These are phyloP conservation scores for Lethrus apterus DNA, from an alignment of 1,140 invertebrate species.

Conservation along the genomic window DNA sequence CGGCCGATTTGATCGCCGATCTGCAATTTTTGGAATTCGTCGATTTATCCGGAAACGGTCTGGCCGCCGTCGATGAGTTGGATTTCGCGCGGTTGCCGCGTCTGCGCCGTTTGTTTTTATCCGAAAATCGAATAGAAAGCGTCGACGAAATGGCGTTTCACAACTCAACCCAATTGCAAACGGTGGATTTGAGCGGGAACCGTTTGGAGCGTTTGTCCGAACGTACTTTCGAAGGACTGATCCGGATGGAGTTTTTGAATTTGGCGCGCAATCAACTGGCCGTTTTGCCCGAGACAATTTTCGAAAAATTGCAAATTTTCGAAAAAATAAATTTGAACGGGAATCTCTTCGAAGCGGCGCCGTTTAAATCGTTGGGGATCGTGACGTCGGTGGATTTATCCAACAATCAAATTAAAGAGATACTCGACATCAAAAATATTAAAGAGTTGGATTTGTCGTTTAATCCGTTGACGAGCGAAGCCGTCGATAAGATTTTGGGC, in stretches of 20 bases:
- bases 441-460: slow-evolving; percentile 80
- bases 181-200: slow-evolving; percentile 66
- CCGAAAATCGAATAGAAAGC: slow-evolving; percentile 67
- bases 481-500: slow-evolving; percentile 67
- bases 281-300: slow-evolving; percentile 74
- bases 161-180: slow-evolving; percentile 81
- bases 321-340: slow-evolving; percentile 72
- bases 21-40: slow-evolving; percentile 67
- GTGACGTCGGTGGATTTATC: slow-evolving; percentile 72
- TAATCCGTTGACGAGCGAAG: slow-evolving; percentile 69
- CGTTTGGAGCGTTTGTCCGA: slow-evolving; percentile 67
- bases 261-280: slow-evolving; percentile 65
- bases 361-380: slow-evolving; percentile 69
- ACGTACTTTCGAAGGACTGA: slow-evolving; percentile 73
- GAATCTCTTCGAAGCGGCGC: slow-evolving; percentile 72
- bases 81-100: slow-evolving; percentile 74
- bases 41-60: slow-evolving; percentile 66
- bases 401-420: slow-evolving; percentile 65
- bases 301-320: slow-evolving; percentile 73
- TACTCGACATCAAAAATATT: slow-evolving; percentile 78
- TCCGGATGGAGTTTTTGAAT: slow-evolving; percentile 66
- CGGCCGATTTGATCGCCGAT: slow-evolving; percentile 67
- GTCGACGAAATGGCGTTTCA: slow-evolving; percentile 82
- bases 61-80: slow-evolving; percentile 71
- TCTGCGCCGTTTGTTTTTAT: slow-evolving; percentile 59